Conservation (phyloP, 2,888 invertebrate species). For the Drosophila recens region DNA sequence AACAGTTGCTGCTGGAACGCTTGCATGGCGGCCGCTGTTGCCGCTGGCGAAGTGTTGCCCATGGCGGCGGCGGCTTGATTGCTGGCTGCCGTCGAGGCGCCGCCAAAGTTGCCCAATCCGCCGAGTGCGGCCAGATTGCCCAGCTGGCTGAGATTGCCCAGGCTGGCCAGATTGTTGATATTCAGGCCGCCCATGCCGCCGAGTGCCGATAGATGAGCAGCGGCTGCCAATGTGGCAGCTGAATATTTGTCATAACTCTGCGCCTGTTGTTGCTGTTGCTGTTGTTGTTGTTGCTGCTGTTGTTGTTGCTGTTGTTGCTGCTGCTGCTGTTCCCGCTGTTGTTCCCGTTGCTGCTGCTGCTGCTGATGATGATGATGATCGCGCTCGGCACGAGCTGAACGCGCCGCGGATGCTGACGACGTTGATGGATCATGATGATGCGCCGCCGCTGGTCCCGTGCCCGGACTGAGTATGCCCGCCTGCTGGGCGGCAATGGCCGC, state of each 20-base stretch:
- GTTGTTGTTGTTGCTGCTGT: conserved; percentile 48
- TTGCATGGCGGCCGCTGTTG: conserved; percentile 91
- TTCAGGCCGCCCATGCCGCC: conserved; percentile 83
- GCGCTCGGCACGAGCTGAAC: conserved; percentile 74
- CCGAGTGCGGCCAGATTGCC: conserved; percentile 83
- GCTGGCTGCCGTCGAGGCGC: conserved; percentile 83
- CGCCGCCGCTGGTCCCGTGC: conserved; percentile 68
- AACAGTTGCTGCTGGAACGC: conserved; percentile 93
- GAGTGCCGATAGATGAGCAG: conserved; percentile 83
- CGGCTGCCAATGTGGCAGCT: conserved; percentile 86
- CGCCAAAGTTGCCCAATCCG: conserved; percentile 80
- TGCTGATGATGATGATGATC: conserved; percentile 72
- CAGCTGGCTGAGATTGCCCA: conserved; percentile 83
- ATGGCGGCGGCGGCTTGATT: conserved; percentile 86
- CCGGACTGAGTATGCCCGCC: conserved; percentile 69
- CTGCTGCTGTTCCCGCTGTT: conserved; percentile 76
- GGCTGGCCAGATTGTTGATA: conserved; percentile 82
- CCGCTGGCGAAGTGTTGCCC: conserved; percentile 84
- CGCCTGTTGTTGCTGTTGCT: conserved; percentile 81
- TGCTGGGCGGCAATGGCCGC: conserved; percentile 72
- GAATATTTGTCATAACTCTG: conserved; percentile 85
- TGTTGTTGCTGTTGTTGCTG: conserved; percentile 8
- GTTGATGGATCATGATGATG: conserved; percentile 73
- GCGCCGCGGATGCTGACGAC: conserved; percentile 32
- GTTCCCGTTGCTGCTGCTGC: conserved; percentile 72